Evolutionary conservation across 2,888 invertebrate species (phyloP), one percentile per base, ranked within the genome.

Genomic region (Asteroscopus sphinx): DNA sequence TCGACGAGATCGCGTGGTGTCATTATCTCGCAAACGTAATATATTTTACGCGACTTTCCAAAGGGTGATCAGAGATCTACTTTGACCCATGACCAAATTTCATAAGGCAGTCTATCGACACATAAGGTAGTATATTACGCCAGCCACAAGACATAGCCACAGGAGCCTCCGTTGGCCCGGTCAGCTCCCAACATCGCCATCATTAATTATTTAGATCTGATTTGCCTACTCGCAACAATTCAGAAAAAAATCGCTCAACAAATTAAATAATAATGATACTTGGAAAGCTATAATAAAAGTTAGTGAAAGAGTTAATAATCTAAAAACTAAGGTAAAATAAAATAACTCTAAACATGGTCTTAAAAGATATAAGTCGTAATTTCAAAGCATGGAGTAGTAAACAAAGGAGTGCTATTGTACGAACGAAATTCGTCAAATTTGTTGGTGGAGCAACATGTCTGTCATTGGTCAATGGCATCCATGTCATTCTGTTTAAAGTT

Each of bases 291-390:
- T 16, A 33, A 35, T 9, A 40, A 59, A 49, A 36, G 1, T 30
- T 25, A 9, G 2, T 26, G 15, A 13, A 36, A 32, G 16, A n/a
- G 12, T 26, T 36, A 52, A 45, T 48, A 28, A 44, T 35, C 66
- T 70, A 67, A 3, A 70, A 58, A 70, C 30, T 52, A 39, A 67
- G 16, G 52, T 46, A 67, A 36, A 67, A 37, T 5, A 70, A 12
- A 48, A 65, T 21, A 15, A 70, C 52, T 64, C 51, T 57, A 21
- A 70, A 41, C 16, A 64, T 21, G 8, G 47, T 67, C 52, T 58
- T 67, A 32, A 47, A 37, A 37, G 70, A 52, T 40, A 67, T 37
- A 26, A 70, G 40, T 1, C 47, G 47, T 15, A 52, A 4, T 21
- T 52, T 70, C 11, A 35, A 46, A 21, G 59, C 52, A 53, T 67